Base-by-base conservation (phyloP, 2,888 invertebrate species). In the Catocala sponsa region DNA sequence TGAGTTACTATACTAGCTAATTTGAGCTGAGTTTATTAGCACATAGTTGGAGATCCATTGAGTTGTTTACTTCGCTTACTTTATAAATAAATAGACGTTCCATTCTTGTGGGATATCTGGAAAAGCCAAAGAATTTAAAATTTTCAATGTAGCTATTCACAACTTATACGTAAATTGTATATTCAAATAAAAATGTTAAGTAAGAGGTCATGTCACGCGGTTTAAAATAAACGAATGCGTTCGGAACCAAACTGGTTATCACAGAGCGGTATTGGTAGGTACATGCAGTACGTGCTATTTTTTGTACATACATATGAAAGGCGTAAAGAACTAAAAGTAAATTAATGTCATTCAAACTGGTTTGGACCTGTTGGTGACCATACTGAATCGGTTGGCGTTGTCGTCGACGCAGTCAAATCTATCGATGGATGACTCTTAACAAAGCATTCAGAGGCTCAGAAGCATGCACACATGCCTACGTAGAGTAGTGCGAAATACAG, bases 201-300 rank as follows among this genome's bases (percentile, higher is more conserved):
- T 46, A 46, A 44, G 42, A 62, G 41, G 12, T 63, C 42, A 38
- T 55, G 52, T 25, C 48, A 48, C 32, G 42, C 32, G 38, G 48
- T 44, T 44, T 48, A 6, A 47, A 55, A 54, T 51, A 50, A 51
- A 60, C 41, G 47, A 61, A 55, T 53, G 53, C 55, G 57, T 62
- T 65, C 58, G 55, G 47, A 32, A 50, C 2, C 43, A 59, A 63
- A 56, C 66, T 35, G 50, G 63, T 63, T 63, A 35, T 44, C 46
- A 50, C 41, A 33, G n/a, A 55, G 38, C 38, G 38, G 43, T 43
- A 60, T 50, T 55, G 55, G 43, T 38, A 61, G 43, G 15, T 59
- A 56, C 58, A 64, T 52, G 10, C 41, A 55, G 25, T 25, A 25
- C 25, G 25, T 25, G 25, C 4, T 12, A 44, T 51, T 54, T 55